Conservation (phyloP, 2,113 vertebrate species). For the Seriola dumerili region DNA sequence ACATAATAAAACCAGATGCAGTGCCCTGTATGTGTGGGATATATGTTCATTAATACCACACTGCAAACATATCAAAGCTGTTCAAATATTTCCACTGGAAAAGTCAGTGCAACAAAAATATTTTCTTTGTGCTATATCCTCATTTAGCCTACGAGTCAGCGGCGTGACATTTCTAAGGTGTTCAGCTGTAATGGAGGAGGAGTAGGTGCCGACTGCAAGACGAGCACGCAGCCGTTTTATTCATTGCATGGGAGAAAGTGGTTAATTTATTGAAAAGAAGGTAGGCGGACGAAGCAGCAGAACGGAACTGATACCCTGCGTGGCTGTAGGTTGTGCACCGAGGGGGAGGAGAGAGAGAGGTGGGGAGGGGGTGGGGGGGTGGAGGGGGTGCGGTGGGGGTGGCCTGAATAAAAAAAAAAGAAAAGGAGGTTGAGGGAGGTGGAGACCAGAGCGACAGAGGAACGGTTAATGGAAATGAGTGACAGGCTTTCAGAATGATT, state of each 20-base stretch:
- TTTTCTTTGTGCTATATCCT: conserved; percentile 69
- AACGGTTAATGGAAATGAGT: conserved; percentile 98
- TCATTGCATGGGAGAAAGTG: conserved; percentile 80
- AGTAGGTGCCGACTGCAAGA: conserved; percentile 71
- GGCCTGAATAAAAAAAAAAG: too few relatives aligned
- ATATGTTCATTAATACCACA: conserved; percentile 56
- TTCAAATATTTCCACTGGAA: conserved; percentile 66
- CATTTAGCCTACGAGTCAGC: conserved; percentile 70
- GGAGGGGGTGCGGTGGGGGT: too few relatives aligned
- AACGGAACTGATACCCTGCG: conserved; percentile 84
- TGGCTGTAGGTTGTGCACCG: conserved; percentile 81
- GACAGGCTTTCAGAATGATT: conserved; percentile 99
- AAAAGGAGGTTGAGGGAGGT: conserved; percentile 58
- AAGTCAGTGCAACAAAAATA: conserved; percentile 68
- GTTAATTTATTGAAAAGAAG: conserved; percentile 86
- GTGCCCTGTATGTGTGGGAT: neutral
- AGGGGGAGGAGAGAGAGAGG: conserved; percentile 55
- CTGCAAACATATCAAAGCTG: conserved; percentile 52
- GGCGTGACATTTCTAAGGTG: conserved; percentile 78
- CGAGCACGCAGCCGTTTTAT: conserved; percentile 70
- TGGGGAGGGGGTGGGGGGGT: conserved; percentile 17
- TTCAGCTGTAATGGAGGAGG: conserved; percentile 81
- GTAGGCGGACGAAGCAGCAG: conserved; percentile 81
- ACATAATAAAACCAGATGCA: conserved; percentile 24
- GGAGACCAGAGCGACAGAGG: conserved; percentile 85